These are phyloP conservation scores for Drosophila melanosoma DNA, from an alignment of 2,888 invertebrate genomes.

Conservation along the genomic window DNA sequence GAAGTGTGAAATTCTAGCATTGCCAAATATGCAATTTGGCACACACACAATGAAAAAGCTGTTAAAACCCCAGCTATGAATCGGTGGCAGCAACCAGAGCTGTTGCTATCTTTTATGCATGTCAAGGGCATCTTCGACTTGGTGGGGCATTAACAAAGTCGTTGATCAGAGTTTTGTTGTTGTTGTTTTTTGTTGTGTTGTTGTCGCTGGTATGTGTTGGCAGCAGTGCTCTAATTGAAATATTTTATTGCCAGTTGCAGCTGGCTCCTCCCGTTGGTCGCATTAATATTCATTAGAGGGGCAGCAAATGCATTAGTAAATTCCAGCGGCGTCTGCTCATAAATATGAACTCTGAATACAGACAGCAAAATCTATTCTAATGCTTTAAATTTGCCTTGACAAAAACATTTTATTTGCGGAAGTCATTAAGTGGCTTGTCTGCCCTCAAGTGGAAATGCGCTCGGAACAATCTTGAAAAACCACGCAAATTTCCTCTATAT, in stretches of 20 bases:
- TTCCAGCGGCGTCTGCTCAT: constrained; percentile 62
- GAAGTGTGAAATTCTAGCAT: constrained; percentile 12
- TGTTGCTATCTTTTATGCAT: constrained; percentile 50
- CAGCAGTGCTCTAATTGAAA: constrained; percentile 74
- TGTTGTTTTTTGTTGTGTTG: constrained; percentile 13
- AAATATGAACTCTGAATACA: constrained; percentile 60
- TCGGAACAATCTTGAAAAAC: constrained; percentile 48
- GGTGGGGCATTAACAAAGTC: constrained; percentile 73
- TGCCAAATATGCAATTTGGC: constrained; percentile 16
- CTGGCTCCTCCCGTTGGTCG: constrained; percentile 23
- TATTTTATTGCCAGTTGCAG: constrained; percentile 70
- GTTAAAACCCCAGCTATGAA: background rate
- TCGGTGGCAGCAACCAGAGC: background rate
- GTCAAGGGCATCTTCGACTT: constrained; percentile 48
- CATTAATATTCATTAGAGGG: constrained; percentile 76
- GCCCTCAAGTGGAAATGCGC: constrained; percentile 48
- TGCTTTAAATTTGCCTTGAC: constrained; percentile 63
- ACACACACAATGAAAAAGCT: constrained; percentile 11
- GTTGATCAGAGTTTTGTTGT: constrained; percentile 59
- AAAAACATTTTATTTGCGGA: constrained; percentile 75
- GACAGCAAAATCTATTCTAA: constrained; percentile 49
- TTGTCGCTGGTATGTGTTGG: constrained; percentile 62
- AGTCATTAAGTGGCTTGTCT: constrained; percentile 73
- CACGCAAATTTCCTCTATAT: constrained; percentile 18
- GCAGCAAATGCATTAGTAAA: constrained; percentile 72